phyloP scores from a whole-genome alignment of 92 coral and sea anemone species.

The Actinostola sp. region DNA sequence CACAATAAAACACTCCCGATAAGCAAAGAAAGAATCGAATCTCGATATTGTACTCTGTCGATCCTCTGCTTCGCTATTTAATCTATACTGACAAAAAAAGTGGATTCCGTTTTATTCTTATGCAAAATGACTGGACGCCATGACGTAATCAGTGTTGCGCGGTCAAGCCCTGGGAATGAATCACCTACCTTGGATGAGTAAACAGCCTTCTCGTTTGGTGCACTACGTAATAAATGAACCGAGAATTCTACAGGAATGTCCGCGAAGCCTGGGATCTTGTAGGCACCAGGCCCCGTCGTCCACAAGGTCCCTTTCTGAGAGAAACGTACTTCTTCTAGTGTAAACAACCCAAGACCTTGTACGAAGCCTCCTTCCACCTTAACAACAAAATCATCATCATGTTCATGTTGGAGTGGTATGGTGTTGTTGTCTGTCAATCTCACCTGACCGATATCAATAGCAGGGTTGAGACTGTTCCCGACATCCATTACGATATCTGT shows the following conservation, averaged over 20 bases:
- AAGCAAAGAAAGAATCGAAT: too few species aligned
- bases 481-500: conserved; percentile 91
- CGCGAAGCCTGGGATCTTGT: conserved; percentile 87
- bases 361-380: conserved; percentile 87
- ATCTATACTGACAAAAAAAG: too few species aligned
- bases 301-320: conserved; percentile 73
- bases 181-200: conserved; percentile 78
- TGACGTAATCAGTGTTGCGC: too few species aligned
- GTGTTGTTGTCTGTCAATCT: not conserved
- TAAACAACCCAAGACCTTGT: conserved; percentile 83
- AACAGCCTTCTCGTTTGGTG: conserved; percentile 86
- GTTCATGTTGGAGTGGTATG: not conserved
- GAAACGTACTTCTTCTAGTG: conserved; percentile 76
- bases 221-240: conserved; percentile 77
- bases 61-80: too few species aligned
- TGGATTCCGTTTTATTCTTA: too few species aligned
- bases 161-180: too few species aligned
- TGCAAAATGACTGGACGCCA: too few species aligned
- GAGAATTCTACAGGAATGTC: conserved; percentile 86
- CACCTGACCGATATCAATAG: conserved; percentile 91
- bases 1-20: too few species aligned
- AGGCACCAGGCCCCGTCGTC: conserved; percentile 91
- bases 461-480: conserved; percentile 83
- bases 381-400: not conserved
- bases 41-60: too few species aligned